Percentiles rank a stretch among this genome's conserved stretches.
Conservation (phyloP, 2,797 vertebrate species). For the Gymnothorax javanicus region DNA sequence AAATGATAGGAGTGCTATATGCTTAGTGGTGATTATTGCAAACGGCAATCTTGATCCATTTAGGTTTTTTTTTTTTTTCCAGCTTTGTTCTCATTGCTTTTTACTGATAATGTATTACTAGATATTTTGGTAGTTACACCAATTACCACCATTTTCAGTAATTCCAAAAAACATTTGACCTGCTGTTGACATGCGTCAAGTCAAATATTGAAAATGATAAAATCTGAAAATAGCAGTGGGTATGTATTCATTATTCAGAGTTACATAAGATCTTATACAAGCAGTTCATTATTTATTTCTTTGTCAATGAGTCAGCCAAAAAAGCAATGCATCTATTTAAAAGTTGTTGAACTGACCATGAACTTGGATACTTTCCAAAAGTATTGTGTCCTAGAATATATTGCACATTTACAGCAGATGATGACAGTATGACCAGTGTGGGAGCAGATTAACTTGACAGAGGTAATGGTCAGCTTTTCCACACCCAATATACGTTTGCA, state of each 20-base stretch:
- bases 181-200: not conserved
- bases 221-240: constrained; percentile 28
- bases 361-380: too few relatives aligned
- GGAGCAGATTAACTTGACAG: not conserved
- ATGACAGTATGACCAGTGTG: not conserved
- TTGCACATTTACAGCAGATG: not conserved
- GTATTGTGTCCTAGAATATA: not conserved
- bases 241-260: constrained; percentile 41
- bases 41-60: too few relatives aligned
- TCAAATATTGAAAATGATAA: not conserved
- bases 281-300: constrained; percentile 35
- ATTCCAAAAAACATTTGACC: not conserved
- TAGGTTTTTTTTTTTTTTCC: too few relatives aligned
- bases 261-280: constrained; percentile 55
- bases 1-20: too few relatives aligned
- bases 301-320: not conserved
- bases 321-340: too few relatives aligned
- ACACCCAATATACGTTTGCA: not conserved
- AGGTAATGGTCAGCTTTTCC: not conserved
- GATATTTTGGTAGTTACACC: not conserved
- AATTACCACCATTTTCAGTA: not conserved
- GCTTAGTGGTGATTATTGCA: too few relatives aligned
- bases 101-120: too few relatives aligned
- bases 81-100: too few relatives aligned
- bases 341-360: too few relatives aligned